These are phyloP conservation scores for Tetramorium simillimum DNA, from an alignment of 1,140 invertebrate species.

Conservation along the genomic window DNA sequence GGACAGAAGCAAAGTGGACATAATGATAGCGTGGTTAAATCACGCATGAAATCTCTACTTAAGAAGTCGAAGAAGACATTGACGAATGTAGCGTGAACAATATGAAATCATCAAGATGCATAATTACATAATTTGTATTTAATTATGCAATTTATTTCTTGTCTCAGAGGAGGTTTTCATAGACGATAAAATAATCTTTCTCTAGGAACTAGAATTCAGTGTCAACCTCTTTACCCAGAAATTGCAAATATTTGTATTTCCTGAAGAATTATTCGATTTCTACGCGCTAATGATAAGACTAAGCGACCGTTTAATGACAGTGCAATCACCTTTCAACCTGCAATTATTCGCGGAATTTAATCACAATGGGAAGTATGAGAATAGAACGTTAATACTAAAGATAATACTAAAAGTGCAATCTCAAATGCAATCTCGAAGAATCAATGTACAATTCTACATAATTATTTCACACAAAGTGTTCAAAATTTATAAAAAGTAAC, in stretches of 20 bases:
- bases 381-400: not conserved
- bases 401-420: not conserved
- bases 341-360: slow-evolving; percentile 17
- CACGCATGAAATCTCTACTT: not conserved
- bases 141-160: not conserved
- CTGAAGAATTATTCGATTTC: not conserved
- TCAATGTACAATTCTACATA: not conserved
- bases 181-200: too few species aligned
- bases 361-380: slow-evolving; percentile 1
- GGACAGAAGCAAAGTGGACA: not conserved
- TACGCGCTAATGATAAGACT: not conserved
- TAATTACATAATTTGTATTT: not conserved
- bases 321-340: slow-evolving; percentile 3
- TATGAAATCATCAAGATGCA: not conserved
- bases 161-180: not conserved
- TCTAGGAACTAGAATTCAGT: not conserved
- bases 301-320: slow-evolving; percentile 32
- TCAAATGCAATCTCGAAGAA: slow-evolving; percentile 6
- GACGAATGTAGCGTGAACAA: not conserved
- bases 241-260: slow-evolving; percentile 16
- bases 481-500: not conserved
- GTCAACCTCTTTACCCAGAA: not conserved
- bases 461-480: not conserved
- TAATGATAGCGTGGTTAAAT: slow-evolving; percentile 2
- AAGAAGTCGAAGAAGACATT: not conserved